Evolutionary conservation across 2,113 vertebrate species (phyloP), one percentile per base, ranked within the genome.

Genomic region (Phasianus colchicus): DNA sequence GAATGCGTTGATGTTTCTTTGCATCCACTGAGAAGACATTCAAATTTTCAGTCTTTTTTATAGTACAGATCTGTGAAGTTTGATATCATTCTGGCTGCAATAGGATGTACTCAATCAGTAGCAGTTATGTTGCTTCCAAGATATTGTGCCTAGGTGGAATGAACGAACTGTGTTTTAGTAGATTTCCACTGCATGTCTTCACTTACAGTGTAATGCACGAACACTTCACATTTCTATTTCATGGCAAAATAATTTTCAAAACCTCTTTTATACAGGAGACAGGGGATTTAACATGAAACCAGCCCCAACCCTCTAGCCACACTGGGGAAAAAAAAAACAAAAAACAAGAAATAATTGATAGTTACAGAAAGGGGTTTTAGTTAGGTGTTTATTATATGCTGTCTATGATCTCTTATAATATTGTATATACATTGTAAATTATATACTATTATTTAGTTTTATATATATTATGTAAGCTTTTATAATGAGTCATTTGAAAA

Each of bases 51-150:
- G 16, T 76, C n/a, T 64, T 96, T 91, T 87, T 75, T 24, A 63
- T 72, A 88, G 43, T 52, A 91, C 16, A 52, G 22, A 17, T 63
- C 50, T 88, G 76, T 90, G 73, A 92, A 92, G 30, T 2, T 25
- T 88, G 25, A 66, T 69, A 55, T 24, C 4, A 30, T 60, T 95
- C 95, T 54, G 42, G 9, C 63, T 95, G 52, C 86, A 90, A n/a
- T 54, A 69, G 13, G 9, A 57, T 81, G 47, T 81, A 83, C 27
- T 95, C 93, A 74, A 73, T 64, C 69, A 93, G 64, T 67, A 93
- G 27, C 16, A 92, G 63, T 96, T 90, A 61, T 25, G 18, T 29
- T 42, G 8, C 76, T 92, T 61, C 58, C 84, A 83, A 91, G 27
- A 30, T 42, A 24, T 18, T 13, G 38, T 67, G 30, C 61, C 40